These are phyloP conservation scores for Scomber japonicus DNA, from an alignment of 2,113 vertebrate genomes.

Conservation along the genomic window DNA sequence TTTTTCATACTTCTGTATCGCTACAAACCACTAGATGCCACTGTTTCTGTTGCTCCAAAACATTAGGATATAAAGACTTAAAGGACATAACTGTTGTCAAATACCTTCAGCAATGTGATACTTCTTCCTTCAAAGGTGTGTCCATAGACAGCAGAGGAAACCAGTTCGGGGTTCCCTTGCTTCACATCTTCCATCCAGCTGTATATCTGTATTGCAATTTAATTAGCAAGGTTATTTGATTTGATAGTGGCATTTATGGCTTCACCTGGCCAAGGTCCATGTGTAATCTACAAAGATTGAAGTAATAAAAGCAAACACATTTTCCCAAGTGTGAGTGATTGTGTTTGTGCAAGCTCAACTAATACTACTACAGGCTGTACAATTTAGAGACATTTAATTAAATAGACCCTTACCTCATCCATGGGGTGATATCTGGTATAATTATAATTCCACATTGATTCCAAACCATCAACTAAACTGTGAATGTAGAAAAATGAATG, in stretches of 20 bases:
- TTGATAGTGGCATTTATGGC: not conserved
- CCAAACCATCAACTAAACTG: conserved; percentile 25
- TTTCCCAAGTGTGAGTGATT: no score
- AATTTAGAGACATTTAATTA: not conserved
- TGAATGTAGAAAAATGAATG: not conserved
- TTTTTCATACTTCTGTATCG: no score
- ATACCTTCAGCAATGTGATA: conserved; percentile 85
- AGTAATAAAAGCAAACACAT: not conserved
- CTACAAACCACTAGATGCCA: not conserved
- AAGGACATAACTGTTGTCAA: not conserved
- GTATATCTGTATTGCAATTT: conserved; percentile 79
- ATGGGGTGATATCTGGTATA: conserved; percentile 85
- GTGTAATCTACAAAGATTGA: not conserved
- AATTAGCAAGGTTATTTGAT: not conserved
- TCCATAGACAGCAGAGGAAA: conserved; percentile 82
- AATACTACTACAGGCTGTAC: not conserved
- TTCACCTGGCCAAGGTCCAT: not conserved
- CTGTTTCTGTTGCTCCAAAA: not conserved
- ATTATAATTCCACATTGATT: conserved; percentile 57
- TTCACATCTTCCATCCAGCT: conserved; percentile 83
- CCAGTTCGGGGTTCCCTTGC: conserved; percentile 72
- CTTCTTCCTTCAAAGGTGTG: conserved; percentile 76
- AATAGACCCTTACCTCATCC: conserved; percentile 78
- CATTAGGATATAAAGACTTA: no score
- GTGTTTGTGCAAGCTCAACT: no score